Conservation (phyloP, 2,113 vertebrate genomes). For the Tachysurus vachellii region DNA sequence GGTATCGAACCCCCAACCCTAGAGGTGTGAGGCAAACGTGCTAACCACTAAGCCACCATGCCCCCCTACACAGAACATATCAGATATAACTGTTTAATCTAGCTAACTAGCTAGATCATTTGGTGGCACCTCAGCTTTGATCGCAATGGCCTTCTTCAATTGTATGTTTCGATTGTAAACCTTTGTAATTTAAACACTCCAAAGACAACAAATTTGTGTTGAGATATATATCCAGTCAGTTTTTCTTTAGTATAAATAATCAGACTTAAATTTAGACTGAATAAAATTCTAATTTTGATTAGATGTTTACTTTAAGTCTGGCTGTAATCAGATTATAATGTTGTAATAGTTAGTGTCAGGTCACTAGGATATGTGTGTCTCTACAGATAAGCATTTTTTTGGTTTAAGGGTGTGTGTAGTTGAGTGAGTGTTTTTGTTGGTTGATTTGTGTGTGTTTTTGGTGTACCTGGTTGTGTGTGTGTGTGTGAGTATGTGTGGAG, state of each 20-base stretch:
- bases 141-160: not conserved
- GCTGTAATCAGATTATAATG: not conserved
- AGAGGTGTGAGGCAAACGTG: too few relatives aligned
- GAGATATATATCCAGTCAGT: not conserved
- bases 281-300: too few relatives aligned
- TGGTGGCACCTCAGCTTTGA: not conserved
- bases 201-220: not conserved
- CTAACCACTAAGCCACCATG: too few relatives aligned
- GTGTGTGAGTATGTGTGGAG: too few relatives aligned
- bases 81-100: not conserved
- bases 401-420: not conserved
- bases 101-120: not conserved
- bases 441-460: too few relatives aligned
- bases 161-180: not conserved
- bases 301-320: too few relatives aligned
- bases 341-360: not conserved
- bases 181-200: not conserved
- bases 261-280: not conserved
- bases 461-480: too few relatives aligned
- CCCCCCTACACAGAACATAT: too few relatives aligned
- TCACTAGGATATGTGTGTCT: not conserved
- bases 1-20: too few relatives aligned
- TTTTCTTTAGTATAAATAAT: not conserved
- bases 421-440: too few relatives aligned
- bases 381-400: not conserved